Evolutionary conservation across 1,140 invertebrate species (phyloP), one percentile per base, ranked within the genome.

Genomic region (Eumeta japonica): DNA sequence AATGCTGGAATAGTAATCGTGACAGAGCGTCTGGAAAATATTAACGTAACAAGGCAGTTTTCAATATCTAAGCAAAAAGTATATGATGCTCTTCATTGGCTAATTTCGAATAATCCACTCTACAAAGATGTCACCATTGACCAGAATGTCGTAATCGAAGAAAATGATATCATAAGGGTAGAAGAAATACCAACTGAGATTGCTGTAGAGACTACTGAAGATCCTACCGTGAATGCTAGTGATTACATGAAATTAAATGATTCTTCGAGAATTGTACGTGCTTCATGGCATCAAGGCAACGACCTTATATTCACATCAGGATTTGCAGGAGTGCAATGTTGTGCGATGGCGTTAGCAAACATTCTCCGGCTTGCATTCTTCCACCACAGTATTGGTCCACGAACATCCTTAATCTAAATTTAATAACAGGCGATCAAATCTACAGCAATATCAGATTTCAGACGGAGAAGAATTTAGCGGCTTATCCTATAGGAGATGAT

Each of bases 21-120:
- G 28, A 45, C 41, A 34, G 47, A 52, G 16, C 32, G n/a, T 33
- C 31, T 47, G 10, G 45, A 53, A 18, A 50, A 49, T 34, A n/a
- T 49, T 1, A 46, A 43, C 33, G 11, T 31, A 17, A 28, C 36
- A 27, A n/a, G n/a, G n/a, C n/a, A n/a, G n/a, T n/a, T n/a, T n/a
- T n/a, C n/a, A n/a, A n/a, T n/a, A n/a, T n/a, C n/a, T n/a, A n/a
- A n/a, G n/a, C n/a, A 43, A 40, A 48, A 43, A 50, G 48, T 46
- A 28, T 45, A 47, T 43, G 36, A 24, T 40, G 40, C 44, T 43
- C 31, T 42, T 30, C 28, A 28, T 34, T 46, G 45, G 44, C 33
- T 46, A 37, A 32, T 40, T 28, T 20, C 13, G 33, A 46, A 47
- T 32, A 51, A 47, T 28, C 42, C 41, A 35, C 43, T 48, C 14